A percentile compares a stretch with the other conserved stretches of the same genome.
Evolutionary conservation across 2,113 vertebrate genomes (phyloP).

Genomic region (Poeciliopsis turrubarensis): DNA sequence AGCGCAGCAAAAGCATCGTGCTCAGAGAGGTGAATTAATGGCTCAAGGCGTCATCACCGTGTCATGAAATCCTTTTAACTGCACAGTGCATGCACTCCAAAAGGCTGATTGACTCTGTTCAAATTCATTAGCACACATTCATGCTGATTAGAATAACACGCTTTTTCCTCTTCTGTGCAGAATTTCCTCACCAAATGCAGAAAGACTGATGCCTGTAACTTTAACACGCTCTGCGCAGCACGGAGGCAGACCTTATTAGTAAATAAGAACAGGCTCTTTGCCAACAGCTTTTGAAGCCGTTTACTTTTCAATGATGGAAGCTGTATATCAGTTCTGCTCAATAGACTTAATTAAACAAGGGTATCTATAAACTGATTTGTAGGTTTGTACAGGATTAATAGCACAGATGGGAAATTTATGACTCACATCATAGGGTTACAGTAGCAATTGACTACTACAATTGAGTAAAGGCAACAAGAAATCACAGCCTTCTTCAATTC

Average conservation of each 20-base stretch:
- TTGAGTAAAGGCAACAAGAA: too few species aligned
- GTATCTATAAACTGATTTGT: slow-evolving; percentile 15
- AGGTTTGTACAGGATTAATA: slow-evolving; percentile 7
- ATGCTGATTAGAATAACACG: slow-evolving; percentile 36
- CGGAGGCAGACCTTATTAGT: slow-evolving; percentile 38
- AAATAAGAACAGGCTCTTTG: slow-evolving; percentile 35
- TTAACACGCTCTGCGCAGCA: slow-evolving; percentile 19
- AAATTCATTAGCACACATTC: slow-evolving; percentile 60
- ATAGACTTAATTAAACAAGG: slow-evolving; percentile 26
- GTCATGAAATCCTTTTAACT: slow-evolving; percentile 47
- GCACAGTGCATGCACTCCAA: slow-evolving; percentile 22
- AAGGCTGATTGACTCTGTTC: slow-evolving; percentile 48
- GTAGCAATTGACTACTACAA: too few species aligned
- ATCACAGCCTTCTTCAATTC: not conserved
- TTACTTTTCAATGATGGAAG: slow-evolving; percentile 36
- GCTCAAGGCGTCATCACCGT: slow-evolving; percentile 24
- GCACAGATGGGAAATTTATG: slow-evolving; percentile 11
- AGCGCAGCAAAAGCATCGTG: slow-evolving; percentile 26
- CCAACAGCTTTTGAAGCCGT: slow-evolving; percentile 24
- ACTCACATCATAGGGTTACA: not conserved
- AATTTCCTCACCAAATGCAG: slow-evolving; percentile 5
- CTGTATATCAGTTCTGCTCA: slow-evolving; percentile 11
- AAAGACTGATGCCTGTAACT: slow-evolving; percentile 29
- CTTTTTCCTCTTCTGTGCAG: slow-evolving; percentile 6
- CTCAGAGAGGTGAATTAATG: slow-evolving; percentile 29